phyloP scores from a whole-genome alignment of 2,797 vertebrate species.

The Acanthurus lineatus region DNA sequence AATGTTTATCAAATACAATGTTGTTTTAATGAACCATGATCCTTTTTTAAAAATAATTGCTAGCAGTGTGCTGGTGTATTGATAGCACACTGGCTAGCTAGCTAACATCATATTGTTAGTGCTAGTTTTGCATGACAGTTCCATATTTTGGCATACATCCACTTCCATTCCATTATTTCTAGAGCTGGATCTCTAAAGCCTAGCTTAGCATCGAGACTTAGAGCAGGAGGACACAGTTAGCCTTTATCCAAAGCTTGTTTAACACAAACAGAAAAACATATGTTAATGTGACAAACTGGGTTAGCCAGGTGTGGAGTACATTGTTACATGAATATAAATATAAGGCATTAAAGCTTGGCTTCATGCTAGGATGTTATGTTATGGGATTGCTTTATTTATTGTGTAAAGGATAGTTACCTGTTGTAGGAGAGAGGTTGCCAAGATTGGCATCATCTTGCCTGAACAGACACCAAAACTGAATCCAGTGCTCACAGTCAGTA shows the following conservation, averaged over 20 bases:
- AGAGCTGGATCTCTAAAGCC: not conserved
- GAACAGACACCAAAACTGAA: not conserved
- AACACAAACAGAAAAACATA: not conserved
- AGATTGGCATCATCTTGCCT: not conserved
- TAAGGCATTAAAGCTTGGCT: not conserved
- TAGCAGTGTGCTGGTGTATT: too few species aligned
- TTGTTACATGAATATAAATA: not conserved
- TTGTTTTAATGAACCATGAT: too few species aligned
- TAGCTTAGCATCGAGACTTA: constrained; percentile 8
- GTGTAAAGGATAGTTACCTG: not conserved
- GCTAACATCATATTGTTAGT: too few species aligned
- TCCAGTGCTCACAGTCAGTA: not conserved
- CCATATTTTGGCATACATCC: too few species aligned
- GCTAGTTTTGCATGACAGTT: too few species aligned
- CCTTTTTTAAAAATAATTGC: too few species aligned
- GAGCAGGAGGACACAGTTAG: too few species aligned
- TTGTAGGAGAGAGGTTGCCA: not conserved
- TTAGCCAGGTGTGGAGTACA: not conserved
- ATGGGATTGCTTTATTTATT: not conserved
- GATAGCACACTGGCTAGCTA: too few species aligned
- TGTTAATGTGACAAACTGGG: not conserved
- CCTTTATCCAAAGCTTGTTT: not conserved
- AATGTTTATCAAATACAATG: too few species aligned
- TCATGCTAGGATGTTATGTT: not conserved
- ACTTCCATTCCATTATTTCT: too few species aligned